Base-by-base conservation (phyloP, 2,113 vertebrate genomes). In the Heterotis niloticus region DNA sequence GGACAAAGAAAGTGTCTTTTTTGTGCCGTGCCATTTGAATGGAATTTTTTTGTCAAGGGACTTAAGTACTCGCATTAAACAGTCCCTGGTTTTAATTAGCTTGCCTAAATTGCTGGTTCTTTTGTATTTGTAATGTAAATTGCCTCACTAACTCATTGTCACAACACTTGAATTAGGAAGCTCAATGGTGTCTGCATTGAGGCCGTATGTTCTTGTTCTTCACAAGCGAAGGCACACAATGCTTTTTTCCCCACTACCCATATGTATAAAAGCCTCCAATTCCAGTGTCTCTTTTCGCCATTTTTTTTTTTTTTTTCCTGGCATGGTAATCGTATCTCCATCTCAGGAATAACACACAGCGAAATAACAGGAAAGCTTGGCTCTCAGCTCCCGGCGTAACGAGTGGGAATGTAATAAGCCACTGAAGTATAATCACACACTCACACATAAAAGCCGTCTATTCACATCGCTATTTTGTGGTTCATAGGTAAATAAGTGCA, bases 51-150 rank as follows among this genome's bases (percentile, higher is more conserved):
- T 70, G 54, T 71, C 29, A 44, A 76, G 28, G 77, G 75, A 64
- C 75, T 44, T 77, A 81, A 81, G 75, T 81, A 81, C 75, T 62
- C 60, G 44, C 80, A 81, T 81, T 81, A 81, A 81, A 81, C 66
- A 77, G 75, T 76, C 74, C 59, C 57, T 71, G 60, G 68, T 69
- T 77, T 81, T 77, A 77, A 81, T 81, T 81, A 77, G 60, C 80
- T 23, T 65, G 59, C 57, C 26, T 72, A 57, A 77, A 77, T 71
- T 51, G 68, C 75, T 72, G 64, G 75, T 77, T 65, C 75, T 54
- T 81, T 77, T 81, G 59, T 77, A 65, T 76, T 64, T 68, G 54
- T 62, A 65, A 81, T 77, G 75, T 70, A 81, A 80, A 80, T 80
- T 69, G 65, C 73, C 64, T 68, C 73, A 51, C 79, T 73, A 73